phyloP scores from a whole-genome alignment of 92 coral and sea anemone genomes.

The Palythoa grandis region DNA sequence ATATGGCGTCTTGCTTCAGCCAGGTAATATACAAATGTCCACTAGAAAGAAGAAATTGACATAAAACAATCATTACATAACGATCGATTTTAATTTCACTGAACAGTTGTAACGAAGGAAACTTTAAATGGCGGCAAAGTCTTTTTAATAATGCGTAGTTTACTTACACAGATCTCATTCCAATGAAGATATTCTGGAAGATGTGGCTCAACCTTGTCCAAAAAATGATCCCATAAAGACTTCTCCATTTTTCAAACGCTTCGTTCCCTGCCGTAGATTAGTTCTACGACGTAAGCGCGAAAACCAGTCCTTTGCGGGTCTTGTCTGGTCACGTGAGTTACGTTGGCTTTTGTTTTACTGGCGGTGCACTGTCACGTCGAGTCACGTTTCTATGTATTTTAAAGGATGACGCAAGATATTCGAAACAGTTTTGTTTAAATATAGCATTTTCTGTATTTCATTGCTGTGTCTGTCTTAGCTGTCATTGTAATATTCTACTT shows the following conservation, averaged over 20 bases:
- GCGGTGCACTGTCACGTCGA: too few species aligned
- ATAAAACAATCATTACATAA: constrained; percentile 1
- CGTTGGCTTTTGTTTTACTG: not conserved
- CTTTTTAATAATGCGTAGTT: not conserved
- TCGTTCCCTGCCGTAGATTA: not conserved
- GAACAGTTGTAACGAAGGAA: not conserved
- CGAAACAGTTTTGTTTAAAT: too few species aligned
- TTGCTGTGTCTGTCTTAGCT: too few species aligned
- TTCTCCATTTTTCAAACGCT: constrained; percentile 50
- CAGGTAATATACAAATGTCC: constrained; percentile 92
- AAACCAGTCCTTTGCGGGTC: not conserved
- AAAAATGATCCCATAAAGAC: constrained; percentile 85
- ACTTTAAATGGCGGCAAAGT: constrained; percentile 38
- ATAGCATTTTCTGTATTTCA: too few species aligned
- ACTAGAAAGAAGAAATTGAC: constrained; percentile 58
- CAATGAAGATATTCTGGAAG: constrained; percentile 96
- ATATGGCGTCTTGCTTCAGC: constrained; percentile 97
- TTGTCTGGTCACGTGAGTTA: constrained; percentile 1
- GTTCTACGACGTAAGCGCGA: not conserved
- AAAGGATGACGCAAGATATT: too few species aligned
- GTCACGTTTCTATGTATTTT: too few species aligned
- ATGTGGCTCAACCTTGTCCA: constrained; percentile 93
- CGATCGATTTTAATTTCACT: not conserved
- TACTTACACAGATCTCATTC: constrained; percentile 98
- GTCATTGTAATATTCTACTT: too few species aligned